Conservation (phyloP, 2,888 invertebrate genomes). For the Pelosia muscerda region DNA sequence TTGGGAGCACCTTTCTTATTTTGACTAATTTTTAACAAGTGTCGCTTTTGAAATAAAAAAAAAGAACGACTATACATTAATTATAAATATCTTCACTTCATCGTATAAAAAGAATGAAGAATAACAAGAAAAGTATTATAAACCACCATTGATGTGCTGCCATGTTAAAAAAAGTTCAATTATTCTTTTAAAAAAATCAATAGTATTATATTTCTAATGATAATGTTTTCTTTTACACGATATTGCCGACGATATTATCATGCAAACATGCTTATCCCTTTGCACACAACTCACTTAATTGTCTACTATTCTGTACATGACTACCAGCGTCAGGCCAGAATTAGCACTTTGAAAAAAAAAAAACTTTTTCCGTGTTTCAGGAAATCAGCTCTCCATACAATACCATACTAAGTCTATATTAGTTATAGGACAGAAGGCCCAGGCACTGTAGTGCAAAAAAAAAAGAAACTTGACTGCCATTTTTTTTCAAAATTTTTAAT, state of each 20-base stretch:
- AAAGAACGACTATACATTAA: constrained; percentile 19
- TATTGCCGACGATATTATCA: constrained; percentile 3
- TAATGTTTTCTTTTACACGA: constrained; percentile 17
- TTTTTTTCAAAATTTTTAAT: too few species aligned
- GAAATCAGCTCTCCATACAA: too few species aligned
- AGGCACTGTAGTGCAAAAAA: too few species aligned
- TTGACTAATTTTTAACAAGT: constrained; percentile 20
- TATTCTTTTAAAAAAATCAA: constrained; percentile 3
- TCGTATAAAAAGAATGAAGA: constrained; percentile 3
- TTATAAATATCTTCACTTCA: constrained; percentile 8
- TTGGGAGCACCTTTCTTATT: constrained; percentile 25
- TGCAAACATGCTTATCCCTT: constrained; percentile 23
- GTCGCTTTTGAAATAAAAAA: constrained; percentile 25
- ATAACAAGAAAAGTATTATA: constrained; percentile 11
- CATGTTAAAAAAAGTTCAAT: constrained; percentile 6
- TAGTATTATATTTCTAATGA: neutral
- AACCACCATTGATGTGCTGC: constrained; percentile 15
- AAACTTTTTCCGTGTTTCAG: too few species aligned
- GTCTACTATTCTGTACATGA: neutral
- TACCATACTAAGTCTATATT: too few species aligned
- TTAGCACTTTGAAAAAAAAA: too few species aligned
- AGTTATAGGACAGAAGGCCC: too few species aligned
- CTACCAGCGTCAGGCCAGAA: neutral
- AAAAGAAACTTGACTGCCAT: too few species aligned
- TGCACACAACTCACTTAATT: neutral